Evolutionary conservation across 2,888 invertebrate genomes (phyloP).

Genomic region (Drosophila quinaria): DNA sequence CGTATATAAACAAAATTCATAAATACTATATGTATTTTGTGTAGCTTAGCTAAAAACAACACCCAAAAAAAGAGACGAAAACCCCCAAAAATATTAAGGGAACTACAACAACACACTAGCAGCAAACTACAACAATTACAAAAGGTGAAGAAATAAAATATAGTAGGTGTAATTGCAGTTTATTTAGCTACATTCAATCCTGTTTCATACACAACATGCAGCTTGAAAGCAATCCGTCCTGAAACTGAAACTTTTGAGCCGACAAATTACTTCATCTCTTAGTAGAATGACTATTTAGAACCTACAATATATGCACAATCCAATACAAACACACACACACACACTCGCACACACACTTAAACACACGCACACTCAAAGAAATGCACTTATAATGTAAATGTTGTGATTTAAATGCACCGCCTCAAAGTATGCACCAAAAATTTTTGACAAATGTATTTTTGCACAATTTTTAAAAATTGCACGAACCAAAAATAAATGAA

Average conservation of each 20-base stretch:
- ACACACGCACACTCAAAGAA: conserved; percentile 27
- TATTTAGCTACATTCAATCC: conserved; percentile 52
- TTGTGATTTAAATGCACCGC: conserved; percentile 81
- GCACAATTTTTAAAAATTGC: conserved; percentile 74
- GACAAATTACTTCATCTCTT: conserved; percentile 45
- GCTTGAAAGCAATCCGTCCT: conserved; percentile 78
- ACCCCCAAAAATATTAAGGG: background rate
- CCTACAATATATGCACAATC: conserved; percentile 23
- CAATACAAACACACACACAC: conserved; percentile 14
- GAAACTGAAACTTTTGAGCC: conserved; percentile 75
- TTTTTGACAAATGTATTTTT: conserved; percentile 78
- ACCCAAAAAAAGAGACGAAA: conserved; percentile 8
- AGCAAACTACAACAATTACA: conserved; percentile 8
- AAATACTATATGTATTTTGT: conserved; percentile 28
- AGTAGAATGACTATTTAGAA: conserved; percentile 36
- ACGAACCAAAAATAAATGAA: conserved; percentile 46
- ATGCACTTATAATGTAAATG: conserved; percentile 79
- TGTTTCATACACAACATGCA: conserved; percentile 46
- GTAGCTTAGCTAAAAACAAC: conserved; percentile 18
- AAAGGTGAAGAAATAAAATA: too few species aligned
- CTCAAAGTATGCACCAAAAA: conserved; percentile 76
- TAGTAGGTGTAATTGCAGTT: conserved; percentile 9
- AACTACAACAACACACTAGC: background rate
- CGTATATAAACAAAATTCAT: background rate
- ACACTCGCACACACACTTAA: conserved; percentile 5